A percentile compares a stretch with the other conserved stretches of the same genome.
phyloP scores from a whole-genome alignment of 2,797 vertebrate species.

The Adrianichthys oophorus region DNA sequence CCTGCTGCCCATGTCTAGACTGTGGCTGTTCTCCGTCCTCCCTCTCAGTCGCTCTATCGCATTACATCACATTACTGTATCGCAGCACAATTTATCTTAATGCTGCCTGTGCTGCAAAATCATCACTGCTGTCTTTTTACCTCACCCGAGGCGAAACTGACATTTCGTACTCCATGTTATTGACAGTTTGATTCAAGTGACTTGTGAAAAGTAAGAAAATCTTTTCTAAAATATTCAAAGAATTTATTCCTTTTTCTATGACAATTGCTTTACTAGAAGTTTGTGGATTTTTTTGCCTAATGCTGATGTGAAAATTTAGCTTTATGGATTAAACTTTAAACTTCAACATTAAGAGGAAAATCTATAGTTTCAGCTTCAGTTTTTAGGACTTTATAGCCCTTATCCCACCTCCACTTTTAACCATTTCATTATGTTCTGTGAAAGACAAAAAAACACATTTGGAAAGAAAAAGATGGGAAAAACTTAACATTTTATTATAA shows the following conservation, averaged over 20 bases:
- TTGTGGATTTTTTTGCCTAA: constrained; percentile 4
- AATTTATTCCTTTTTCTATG: constrained; percentile 22
- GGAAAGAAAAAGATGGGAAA: no score
- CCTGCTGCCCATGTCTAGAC: constrained; percentile 37
- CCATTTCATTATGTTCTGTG: no score
- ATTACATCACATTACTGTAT: constrained; percentile 52
- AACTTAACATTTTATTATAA: no score
- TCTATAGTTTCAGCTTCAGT: no score
- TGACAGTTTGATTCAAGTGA: constrained; percentile 49
- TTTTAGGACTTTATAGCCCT: no score
- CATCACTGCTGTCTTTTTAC: constrained; percentile 35
- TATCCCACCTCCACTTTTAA: no score
- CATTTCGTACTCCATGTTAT: constrained; percentile 27
- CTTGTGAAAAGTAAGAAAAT: constrained; percentile 28
- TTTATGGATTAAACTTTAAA: no score
- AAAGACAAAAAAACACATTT: no score
- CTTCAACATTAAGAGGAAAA: no score
- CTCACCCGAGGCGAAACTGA: constrained; percentile 35
- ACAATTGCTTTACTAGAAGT: constrained; percentile 9
- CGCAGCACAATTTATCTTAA: constrained; percentile 30
- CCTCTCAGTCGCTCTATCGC: constrained; percentile 29
- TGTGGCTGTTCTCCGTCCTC: constrained; percentile 27
- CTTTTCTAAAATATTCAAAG: constrained; percentile 25
- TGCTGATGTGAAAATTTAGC: no score
- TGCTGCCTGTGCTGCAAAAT: constrained; percentile 38